phyloP scores from a whole-genome alignment of 2,113 vertebrate species.

The Promerops cafer region DNA sequence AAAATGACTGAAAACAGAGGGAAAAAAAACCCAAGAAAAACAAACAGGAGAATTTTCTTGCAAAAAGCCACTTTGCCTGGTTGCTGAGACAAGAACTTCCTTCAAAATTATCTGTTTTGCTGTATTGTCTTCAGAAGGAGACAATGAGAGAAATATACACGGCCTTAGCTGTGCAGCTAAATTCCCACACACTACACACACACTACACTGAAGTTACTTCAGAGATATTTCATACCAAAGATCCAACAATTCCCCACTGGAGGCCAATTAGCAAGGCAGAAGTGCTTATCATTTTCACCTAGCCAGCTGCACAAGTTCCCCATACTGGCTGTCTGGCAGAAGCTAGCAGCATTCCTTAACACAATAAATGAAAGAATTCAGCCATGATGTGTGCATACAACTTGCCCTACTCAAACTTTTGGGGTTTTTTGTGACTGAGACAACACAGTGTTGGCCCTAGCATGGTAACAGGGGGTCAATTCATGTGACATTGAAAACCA shows the following conservation, averaged over 20 bases:
- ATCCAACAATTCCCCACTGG: not conserved
- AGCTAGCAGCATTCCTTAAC: not conserved
- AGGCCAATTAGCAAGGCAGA: not conserved
- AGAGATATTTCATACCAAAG: not conserved
- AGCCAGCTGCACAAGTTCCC: not conserved
- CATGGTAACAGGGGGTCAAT: not conserved
- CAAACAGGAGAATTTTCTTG: not conserved
- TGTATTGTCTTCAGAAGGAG: not conserved
- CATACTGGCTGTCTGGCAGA: not conserved
- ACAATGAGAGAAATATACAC: not conserved
- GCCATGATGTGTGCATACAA: not conserved
- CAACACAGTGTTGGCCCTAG: not conserved
- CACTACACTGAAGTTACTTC: not conserved
- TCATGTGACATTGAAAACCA: not conserved
- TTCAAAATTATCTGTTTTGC: not conserved
- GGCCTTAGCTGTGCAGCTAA: not conserved
- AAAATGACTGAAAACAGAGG: not conserved
- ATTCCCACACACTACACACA: not conserved
- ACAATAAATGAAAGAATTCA: not conserved
- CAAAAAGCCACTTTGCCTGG: not conserved
- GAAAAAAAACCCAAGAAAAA: not conserved
- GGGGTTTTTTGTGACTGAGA: not conserved
- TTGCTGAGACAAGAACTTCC: not conserved
- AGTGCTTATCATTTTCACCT: not conserved
- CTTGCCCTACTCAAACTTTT: not conserved